A percentile compares a stretch with the other conserved stretches of the same genome.
Evolutionary conservation across 2,888 invertebrate genomes (phyloP).

Genomic region (Tuberolachnus salignus): DNA sequence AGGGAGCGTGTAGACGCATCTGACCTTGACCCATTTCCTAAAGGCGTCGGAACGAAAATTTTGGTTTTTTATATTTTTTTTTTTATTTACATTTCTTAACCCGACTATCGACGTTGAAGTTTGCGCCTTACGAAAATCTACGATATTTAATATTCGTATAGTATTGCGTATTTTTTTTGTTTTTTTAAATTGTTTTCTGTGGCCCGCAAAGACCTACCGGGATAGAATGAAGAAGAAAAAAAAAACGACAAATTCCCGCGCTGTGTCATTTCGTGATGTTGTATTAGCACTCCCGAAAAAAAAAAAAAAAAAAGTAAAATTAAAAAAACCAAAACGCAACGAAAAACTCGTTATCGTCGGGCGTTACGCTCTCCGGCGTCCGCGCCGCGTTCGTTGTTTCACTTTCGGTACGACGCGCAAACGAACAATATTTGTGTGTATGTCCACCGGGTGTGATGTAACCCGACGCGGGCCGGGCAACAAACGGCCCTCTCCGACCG

Average conservation of each 20-base stretch:
- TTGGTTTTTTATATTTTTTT: neutral
- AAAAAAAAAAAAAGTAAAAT: neutral
- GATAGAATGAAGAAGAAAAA: no score
- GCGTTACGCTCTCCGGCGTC: neutral
- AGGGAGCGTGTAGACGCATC: neutral
- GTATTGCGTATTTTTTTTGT: neutral
- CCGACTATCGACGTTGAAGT: constrained; percentile 9
- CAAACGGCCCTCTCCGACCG: constrained; percentile 42
- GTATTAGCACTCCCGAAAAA: neutral
- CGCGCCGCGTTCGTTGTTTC: neutral
- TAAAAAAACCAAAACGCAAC: neutral
- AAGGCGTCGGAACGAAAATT: neutral
- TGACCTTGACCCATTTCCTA: constrained; percentile 54
- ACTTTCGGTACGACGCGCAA: no score
- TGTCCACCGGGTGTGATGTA: constrained; percentile 25
- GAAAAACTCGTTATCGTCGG: neutral
- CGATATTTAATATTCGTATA: neutral
- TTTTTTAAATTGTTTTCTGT: no score
- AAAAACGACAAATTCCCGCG: no score
- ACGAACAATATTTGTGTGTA: neutral
- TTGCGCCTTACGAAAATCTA: neutral
- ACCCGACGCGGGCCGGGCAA: constrained; percentile 28
- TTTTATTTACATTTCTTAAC: neutral
- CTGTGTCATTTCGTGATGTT: neutral
- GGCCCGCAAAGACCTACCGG: no score